Evolutionary conservation across 2,113 vertebrate genomes (phyloP).

Genomic region (Caranx melampygus): DNA sequence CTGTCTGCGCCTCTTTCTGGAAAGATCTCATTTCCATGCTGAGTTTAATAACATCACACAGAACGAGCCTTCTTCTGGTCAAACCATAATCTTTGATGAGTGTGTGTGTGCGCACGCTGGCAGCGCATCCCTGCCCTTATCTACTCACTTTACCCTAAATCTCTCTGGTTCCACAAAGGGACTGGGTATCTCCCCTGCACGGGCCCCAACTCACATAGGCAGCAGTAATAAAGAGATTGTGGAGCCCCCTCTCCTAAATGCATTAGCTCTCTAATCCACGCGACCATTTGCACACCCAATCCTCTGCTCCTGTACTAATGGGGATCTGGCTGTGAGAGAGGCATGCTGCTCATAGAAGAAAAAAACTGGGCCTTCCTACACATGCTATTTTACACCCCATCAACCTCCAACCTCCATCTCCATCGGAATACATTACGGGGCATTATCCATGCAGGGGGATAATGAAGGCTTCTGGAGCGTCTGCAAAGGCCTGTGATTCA

Average conservation of each 20-base stretch:
- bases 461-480: slow-evolving; percentile 68
- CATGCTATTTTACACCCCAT: slow-evolving; percentile 87
- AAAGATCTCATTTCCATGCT: slow-evolving; percentile 77
- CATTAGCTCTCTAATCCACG: slow-evolving; percentile 86
- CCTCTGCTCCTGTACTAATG: slow-evolving; percentile 83
- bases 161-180: slow-evolving; percentile 72
- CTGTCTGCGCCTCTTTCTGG: slow-evolving; percentile 68
- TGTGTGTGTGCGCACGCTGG: slow-evolving; percentile 28
- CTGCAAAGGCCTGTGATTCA: slow-evolving; percentile 21
- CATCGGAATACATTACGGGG: slow-evolving; percentile 85
- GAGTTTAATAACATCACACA: slow-evolving; percentile 74
- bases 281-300: slow-evolving; percentile 92
- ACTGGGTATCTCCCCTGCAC: slow-evolving; percentile 64
- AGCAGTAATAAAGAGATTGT: slow-evolving; percentile 74
- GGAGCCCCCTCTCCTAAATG: slow-evolving; percentile 82
- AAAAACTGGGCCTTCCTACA: slow-evolving; percentile 70
- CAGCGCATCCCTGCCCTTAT: slow-evolving; percentile 65
- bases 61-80: slow-evolving; percentile 39
- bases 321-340: slow-evolving; percentile 82
- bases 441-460: slow-evolving; percentile 71
- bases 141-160: slow-evolving; percentile 77
- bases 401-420: slow-evolving; percentile 86
- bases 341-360: slow-evolving; percentile 43
- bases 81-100: slow-evolving; percentile 52
- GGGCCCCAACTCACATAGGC: slow-evolving; percentile 58